Percentiles rank a stretch among this genome's conserved stretches.
phyloP scores from a whole-genome alignment of 2,888 invertebrate species.

The Serripes groenlandicus region DNA sequence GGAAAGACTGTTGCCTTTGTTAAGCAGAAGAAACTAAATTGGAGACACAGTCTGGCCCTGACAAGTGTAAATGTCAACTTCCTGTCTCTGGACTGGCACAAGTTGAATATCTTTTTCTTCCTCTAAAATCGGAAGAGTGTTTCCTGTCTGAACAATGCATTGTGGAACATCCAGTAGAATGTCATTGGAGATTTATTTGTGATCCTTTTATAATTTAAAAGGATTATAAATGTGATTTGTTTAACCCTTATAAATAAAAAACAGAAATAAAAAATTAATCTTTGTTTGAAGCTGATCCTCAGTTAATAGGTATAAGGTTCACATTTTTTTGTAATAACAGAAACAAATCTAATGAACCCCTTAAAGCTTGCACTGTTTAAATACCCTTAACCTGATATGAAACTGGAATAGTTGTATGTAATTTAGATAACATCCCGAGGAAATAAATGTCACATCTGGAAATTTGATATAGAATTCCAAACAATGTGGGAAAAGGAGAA shows the following conservation, averaged over 20 bases:
- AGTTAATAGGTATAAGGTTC: too few relatives aligned
- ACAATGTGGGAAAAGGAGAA: not conserved
- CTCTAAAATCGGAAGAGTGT: slow-evolving; percentile 34
- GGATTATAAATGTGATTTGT: slow-evolving; percentile 18
- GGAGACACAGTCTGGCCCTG: slow-evolving; percentile 50
- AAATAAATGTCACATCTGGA: too few relatives aligned
- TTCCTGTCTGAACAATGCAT: slow-evolving; percentile 36
- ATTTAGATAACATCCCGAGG: too few relatives aligned
- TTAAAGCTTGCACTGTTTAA: too few relatives aligned
- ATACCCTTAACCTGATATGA: too few relatives aligned
- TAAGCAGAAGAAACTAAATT: slow-evolving; percentile 44
- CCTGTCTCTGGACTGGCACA: slow-evolving; percentile 47
- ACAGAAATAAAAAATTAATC: too few relatives aligned
- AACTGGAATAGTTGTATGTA: too few relatives aligned
- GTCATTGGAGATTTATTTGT: slow-evolving; percentile 11
- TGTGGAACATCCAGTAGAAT: slow-evolving; percentile 11
- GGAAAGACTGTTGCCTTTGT: slow-evolving; percentile 50
- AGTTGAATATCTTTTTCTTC: slow-evolving; percentile 17
- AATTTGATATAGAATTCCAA: too few relatives aligned
- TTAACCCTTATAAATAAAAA: too few relatives aligned
- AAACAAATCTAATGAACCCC: too few relatives aligned
- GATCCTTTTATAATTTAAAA: slow-evolving; percentile 24
- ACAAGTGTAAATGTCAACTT: slow-evolving; percentile 56
- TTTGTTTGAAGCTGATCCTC: too few relatives aligned
- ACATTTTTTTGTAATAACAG: too few relatives aligned